Evolutionary conservation across 1,140 invertebrate species (phyloP), one percentile per base, ranked within the genome.

Genomic region (Nymphalis io): DNA sequence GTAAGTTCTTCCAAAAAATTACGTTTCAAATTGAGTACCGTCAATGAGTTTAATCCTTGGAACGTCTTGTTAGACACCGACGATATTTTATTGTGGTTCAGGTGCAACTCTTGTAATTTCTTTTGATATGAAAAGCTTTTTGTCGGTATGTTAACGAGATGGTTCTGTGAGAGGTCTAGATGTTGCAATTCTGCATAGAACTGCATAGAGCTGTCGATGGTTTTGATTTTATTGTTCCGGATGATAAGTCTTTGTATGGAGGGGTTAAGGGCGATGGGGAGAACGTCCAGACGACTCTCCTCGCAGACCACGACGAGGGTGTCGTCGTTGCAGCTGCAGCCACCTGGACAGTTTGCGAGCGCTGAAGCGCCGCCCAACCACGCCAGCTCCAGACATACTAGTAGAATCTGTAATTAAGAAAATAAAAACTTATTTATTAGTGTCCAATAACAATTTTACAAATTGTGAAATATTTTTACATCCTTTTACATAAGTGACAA

Each of bases 211-310:
- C 95, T 95, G 84, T 97, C 96, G 48, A 98, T 96, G 18, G 95
- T 96, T 85, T 96, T 96, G 77, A 98, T 97, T 75, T 95, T 95
- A 85, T 97, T 98, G 81, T 96, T 96, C 76, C 95, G 94, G 38
- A 98, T 94, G 55, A 96, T 95, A 63, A 97, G 94, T 21, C 96
- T 93, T 84, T 96, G 95, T 62, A 98, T 96, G 74, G 95, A 96
- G 3, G 97, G 97, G 89, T 98, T 98, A 48, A 98, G 92, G 0
- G 97, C 96, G 74, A 98, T 98, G 42, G 97, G 97, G 51, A 98
- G 94, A 15, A 97, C 96, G 88, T 98, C 96, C 46, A 98, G 92
- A 69, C 95, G 96, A 74, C 96, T 96, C 79, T 95, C 95, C 72
- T 96, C 94, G 86, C 97, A 98, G 58, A 95, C 94, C 0, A 98